Evolutionary conservation across 1,140 invertebrate genomes (phyloP).

Genomic region (Oncopodura yosiiana): DNA sequence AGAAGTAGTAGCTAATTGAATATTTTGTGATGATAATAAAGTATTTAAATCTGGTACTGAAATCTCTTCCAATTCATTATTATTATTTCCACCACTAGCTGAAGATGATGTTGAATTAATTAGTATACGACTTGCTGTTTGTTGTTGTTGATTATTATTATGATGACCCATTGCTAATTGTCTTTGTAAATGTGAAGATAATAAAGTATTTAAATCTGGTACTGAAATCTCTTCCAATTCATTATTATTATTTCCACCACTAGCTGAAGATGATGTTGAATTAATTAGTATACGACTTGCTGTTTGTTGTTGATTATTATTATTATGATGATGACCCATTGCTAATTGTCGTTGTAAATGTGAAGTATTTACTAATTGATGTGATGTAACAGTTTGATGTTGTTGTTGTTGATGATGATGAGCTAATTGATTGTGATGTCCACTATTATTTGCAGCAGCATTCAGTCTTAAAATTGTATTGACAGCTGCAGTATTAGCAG

Average conservation of each 20-base stretch:
- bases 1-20: neutral
- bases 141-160: neutral
- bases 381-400: too few relatives aligned
- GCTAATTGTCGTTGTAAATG: neutral
- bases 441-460: too few relatives aligned
- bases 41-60: conserved; percentile 19
- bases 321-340: conserved; percentile 1
- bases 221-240: neutral
- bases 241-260: conserved; percentile 14
- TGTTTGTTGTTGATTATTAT: conserved; percentile 1
- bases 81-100: too few relatives aligned
- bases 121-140: conserved; percentile 1
- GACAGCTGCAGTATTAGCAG: too few relatives aligned
- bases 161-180: conserved; percentile 1
- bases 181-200: too few relatives aligned
- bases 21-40: conserved; percentile 1
- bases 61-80: conserved; percentile 15
- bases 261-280: neutral
- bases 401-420: too few relatives aligned
- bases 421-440: too few relatives aligned
- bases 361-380: too few relatives aligned
- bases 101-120: too few relatives aligned
- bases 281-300: neutral
- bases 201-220: neutral
- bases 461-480: too few relatives aligned